Conservation (phyloP, 2,113 vertebrate species). For the Xenotilapia leptura region DNA sequence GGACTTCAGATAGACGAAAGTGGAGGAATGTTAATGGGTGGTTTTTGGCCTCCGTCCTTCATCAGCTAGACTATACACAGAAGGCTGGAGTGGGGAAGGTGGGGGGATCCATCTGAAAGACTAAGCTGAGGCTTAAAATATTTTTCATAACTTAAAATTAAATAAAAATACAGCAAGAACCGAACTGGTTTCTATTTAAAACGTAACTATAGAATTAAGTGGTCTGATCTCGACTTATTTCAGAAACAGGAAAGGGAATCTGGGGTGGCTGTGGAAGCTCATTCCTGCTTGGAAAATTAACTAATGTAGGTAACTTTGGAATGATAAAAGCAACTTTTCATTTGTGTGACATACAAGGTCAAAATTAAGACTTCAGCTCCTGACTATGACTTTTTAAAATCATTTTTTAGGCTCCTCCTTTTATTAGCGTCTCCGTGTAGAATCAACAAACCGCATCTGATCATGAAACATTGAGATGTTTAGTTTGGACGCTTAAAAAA, state of each 20-base stretch:
- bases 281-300: background rate
- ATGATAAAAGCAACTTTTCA: background rate
- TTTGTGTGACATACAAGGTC: background rate
- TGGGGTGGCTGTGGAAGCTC: background rate
- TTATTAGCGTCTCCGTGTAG: background rate
- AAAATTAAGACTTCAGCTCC: background rate
- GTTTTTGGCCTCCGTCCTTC: conserved; percentile 34
- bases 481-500: background rate
- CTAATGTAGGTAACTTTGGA: background rate
- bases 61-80: background rate
- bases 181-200: background rate
- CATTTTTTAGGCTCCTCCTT: background rate
- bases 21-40: conserved; percentile 57
- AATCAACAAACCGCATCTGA: background rate
- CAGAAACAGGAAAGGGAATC: background rate
- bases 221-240: background rate
- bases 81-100: background rate
- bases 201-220: background rate
- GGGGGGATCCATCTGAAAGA: conserved; percentile 1
- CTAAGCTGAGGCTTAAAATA: conserved; percentile 1
- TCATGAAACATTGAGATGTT: background rate
- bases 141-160: conserved; percentile 18
- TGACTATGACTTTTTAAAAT: background rate
- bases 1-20: conserved; percentile 23
- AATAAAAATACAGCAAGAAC: background rate